phyloP scores from a whole-genome alignment of 1,140 invertebrate species.

The Drosophila varians region DNA sequence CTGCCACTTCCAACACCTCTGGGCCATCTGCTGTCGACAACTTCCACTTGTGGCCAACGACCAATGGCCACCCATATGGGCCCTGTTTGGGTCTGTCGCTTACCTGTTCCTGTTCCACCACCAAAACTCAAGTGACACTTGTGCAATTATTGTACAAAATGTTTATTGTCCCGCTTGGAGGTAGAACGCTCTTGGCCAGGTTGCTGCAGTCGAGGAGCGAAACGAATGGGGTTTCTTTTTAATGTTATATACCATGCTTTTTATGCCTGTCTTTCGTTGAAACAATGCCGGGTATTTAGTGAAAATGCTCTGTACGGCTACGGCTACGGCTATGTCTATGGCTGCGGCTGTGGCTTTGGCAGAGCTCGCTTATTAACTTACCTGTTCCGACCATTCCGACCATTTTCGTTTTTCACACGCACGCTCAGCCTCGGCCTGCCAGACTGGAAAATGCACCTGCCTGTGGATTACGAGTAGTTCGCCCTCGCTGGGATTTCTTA shows the following conservation, averaged over 20 bases:
- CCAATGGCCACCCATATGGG: conserved; percentile 26
- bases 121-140: conserved; percentile 58
- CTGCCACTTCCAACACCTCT: conserved; percentile 2
- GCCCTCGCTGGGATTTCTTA: conserved; percentile 44
- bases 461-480: conserved; percentile 50
- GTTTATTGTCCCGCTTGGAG: conserved; percentile 38
- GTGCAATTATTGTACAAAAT: conserved; percentile 70
- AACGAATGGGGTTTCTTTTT: conserved; percentile 24
- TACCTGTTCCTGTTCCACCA: conserved; percentile 44
- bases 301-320: conserved; percentile 60
- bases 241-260: conserved; percentile 8
- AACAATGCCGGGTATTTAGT: conserved; percentile 71
- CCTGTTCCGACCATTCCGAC: conserved; percentile 64
- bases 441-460: conserved; percentile 70
- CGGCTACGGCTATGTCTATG: not conserved
- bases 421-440: conserved; percentile 15
- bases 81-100: conserved; percentile 31
- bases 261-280: conserved; percentile 22
- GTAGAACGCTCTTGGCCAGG: conserved; percentile 28
- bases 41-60: not conserved
- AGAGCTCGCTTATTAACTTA: conserved; percentile 70
- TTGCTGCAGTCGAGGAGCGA: conserved; percentile 1
- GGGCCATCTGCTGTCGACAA: conserved; percentile 13
- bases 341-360: not conserved
- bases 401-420: conserved; percentile 76